phyloP scores from a whole-genome alignment of 2,888 invertebrate species.

The Caenorhabditis sp. region DNA sequence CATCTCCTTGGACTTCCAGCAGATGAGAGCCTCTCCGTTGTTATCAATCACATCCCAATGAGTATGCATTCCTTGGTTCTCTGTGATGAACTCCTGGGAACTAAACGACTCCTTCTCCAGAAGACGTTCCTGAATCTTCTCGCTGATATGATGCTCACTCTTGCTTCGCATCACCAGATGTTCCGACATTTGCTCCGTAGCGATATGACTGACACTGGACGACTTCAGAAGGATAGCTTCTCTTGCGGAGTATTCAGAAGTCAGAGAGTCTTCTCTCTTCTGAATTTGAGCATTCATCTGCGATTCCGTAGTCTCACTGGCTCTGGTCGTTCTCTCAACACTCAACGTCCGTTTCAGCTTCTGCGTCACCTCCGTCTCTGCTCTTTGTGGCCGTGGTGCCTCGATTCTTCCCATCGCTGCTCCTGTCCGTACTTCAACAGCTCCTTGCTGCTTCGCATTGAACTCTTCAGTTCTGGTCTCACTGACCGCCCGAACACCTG shows the following conservation, averaged over 20 bases:
- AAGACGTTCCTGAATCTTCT: constrained; percentile 43
- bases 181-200: constrained; percentile 35
- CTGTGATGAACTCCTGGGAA: constrained; percentile 64
- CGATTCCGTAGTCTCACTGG: constrained; percentile 40
- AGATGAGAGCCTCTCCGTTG: constrained; percentile 62
- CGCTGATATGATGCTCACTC: constrained; percentile 54
- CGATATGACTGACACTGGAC: constrained; percentile 46
- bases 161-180: constrained; percentile 56
- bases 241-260: constrained; percentile 37
- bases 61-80: constrained; percentile 62
- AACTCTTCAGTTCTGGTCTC: constrained; percentile 42
- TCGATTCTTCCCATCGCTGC: constrained; percentile 56
- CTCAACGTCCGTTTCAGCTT: constrained; percentile 48
- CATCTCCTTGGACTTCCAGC: constrained; percentile 61
- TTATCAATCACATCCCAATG: constrained; percentile 70
- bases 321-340: constrained; percentile 44
- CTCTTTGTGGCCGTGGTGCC: constrained; percentile 55
- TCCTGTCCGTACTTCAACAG: constrained; percentile 36
- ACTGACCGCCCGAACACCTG: constrained; percentile 49
- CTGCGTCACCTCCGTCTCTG: constrained; percentile 37
- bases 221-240: constrained; percentile 36
- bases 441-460: constrained; percentile 48
- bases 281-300: constrained; percentile 49
- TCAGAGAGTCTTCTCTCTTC: constrained; percentile 40
- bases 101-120: constrained; percentile 43